These are phyloP conservation scores for Psilopsiagon aymara DNA, from an alignment of 2,113 vertebrate species.

Conservation along the genomic window DNA sequence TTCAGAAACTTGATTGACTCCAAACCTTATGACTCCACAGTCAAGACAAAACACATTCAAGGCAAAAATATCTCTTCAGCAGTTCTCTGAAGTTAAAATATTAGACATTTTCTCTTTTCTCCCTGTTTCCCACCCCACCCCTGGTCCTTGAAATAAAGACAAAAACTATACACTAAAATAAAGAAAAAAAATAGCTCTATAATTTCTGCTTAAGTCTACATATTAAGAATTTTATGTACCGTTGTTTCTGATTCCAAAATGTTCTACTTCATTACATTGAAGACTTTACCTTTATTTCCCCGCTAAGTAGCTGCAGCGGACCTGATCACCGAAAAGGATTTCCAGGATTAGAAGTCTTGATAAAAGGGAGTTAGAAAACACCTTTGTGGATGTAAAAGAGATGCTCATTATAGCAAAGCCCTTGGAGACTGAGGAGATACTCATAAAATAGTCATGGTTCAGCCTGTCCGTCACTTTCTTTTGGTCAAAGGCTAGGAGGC, in stretches of 20 bases:
- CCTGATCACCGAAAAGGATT: not conserved
- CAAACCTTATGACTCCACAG: not conserved
- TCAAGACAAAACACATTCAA: slow-evolving; percentile 21
- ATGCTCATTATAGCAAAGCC: not conserved
- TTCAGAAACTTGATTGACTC: slow-evolving; percentile 39
- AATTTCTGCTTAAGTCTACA: not conserved
- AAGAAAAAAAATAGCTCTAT: not conserved
- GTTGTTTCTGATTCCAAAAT: not conserved
- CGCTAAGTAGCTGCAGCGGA: not conserved
- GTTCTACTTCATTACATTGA: not conserved
- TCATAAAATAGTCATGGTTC: not conserved
- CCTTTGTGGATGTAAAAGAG: not conserved
- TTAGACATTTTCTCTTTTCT: not conserved
- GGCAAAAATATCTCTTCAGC: not conserved
- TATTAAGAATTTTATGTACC: not conserved
- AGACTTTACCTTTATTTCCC: not conserved
- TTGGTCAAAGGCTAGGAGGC: not conserved
- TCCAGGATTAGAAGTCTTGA: not conserved
- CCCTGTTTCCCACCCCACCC: not conserved
- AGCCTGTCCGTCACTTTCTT: not conserved
- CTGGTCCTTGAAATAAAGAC: not conserved
- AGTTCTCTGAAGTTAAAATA: not conserved
- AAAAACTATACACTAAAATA: not conserved
- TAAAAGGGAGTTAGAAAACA: not conserved
- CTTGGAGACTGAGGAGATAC: not conserved